Conservation (phyloP, 64 coral and sea anemone species). For the Stichodactyla helianthus region DNA sequence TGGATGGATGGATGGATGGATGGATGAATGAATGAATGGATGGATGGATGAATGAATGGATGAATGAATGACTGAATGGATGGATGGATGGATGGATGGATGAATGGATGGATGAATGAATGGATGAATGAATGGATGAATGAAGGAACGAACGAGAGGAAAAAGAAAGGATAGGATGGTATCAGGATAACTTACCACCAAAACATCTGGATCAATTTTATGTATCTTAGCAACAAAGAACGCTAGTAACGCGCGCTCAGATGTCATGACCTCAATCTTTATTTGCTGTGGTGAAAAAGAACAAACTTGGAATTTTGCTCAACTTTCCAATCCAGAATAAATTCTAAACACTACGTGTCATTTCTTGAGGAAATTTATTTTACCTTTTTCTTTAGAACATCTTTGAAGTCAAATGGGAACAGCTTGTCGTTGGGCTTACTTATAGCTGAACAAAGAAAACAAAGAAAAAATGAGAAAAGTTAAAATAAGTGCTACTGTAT, state of each 20-base stretch:
- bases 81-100: too few species aligned
- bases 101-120: background rate
- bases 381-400: slow-evolving; percentile 76
- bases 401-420: slow-evolving; percentile 94
- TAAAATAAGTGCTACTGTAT: background rate
- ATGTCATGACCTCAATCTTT: slow-evolving; percentile 84
- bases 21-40: background rate
- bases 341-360: too few species aligned
- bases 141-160: background rate
- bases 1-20: too few species aligned
- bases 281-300: slow-evolving; percentile 45
- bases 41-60: background rate
- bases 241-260: slow-evolving; percentile 82
- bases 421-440: slow-evolving; percentile 86
- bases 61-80: too few species aligned
- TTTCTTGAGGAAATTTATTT: background rate
- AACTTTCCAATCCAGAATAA: too few species aligned
- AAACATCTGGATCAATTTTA: slow-evolving; percentile 88
- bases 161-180: background rate
- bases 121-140: too few species aligned
- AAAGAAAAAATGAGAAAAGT: background rate
- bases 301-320: background rate
- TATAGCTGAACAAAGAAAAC: slow-evolving; percentile 59
- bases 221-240: slow-evolving; percentile 93
- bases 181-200: slow-evolving; percentile 63